Evolutionary conservation across 2,113 vertebrate species (phyloP), one percentile per base, ranked within the genome.

Genomic region (Coturnix japonica): DNA sequence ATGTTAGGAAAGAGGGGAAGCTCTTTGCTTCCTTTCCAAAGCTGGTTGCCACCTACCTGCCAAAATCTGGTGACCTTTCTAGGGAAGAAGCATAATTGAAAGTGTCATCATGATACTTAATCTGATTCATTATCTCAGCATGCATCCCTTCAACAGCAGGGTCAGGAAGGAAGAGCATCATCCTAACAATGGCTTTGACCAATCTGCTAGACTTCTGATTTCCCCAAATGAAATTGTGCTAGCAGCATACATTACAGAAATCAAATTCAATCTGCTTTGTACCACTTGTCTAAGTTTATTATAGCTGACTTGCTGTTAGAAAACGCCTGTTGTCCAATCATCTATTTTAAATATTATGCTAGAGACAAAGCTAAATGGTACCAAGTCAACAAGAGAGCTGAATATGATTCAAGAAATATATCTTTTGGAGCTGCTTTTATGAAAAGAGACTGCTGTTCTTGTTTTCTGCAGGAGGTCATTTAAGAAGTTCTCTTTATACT

Each of bases 11-110:
- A 95, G 79, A 73, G 13, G 60, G n/a, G 23, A 63, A 88, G 49
- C n/a, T 91, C 80, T 94, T 31, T 96, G 4, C 47, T 92, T 87
- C 44, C 43, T 85, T 92, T 87, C 71, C 64, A 67, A 85, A 89
- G 81, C 30, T 85, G 85, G 77, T 83, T 89, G 53, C 43, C 43
- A 61, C 8, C 71, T 75, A 77, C 22, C 41, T 79, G 59, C 59
- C 63, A 85, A 94, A 91, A 93, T 70, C 59, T 77, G 64, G 80
- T 83, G 80, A 87, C 85, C 60, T 87, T 89, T 93, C 69, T 76
- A 72, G 65, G 30, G n/a, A 94, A 91, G 35, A 11, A 89, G 25
- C 35, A 41, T 87, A 85, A 95, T 87, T 59, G 74, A 71, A 93
- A 80, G 28, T 87, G 59, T 89, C 84, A 85, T 87, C 86, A 82